Evolutionary conservation across 2,888 invertebrate species (phyloP), one percentile per base, ranked within the genome.

Genomic region (Vannuccia rotundouncinata): DNA sequence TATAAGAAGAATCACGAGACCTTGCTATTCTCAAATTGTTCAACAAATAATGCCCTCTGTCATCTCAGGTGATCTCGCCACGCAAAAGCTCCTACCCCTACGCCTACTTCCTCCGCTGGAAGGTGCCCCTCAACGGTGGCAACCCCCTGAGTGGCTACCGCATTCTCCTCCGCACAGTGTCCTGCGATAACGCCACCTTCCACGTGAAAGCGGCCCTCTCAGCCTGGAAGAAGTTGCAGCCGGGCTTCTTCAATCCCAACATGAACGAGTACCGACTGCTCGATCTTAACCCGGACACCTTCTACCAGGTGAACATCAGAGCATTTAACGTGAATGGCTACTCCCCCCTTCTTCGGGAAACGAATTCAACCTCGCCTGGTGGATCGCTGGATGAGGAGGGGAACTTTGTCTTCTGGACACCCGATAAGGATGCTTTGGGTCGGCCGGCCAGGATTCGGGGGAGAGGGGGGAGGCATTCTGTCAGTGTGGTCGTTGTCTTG

Each of bases 111-210:
- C 27, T 80, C 17, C 80, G 79, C 30, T 80, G 80, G 80, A 29
- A 31, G n/a, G 79, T 80, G n/a, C 80, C 80, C 5, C 17, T 31
- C 1, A 80, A 80, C 59, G 80, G 80, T 17, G 80, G 80, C 1
- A 13, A 30, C 27, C 80, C 80, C 25, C 22, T 80, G 5, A 27
- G 22, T 10, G 80, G 80, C 27, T 80, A 80, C 59, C 78, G 79
- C 30, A 80, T 80, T 28, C 59, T 31, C 31, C 31, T 80, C 5
- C 59, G 31, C 0, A n/a, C 79, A 0, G 80, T 79, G 0, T n/a
- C 30, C n/a, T 29, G 30, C 29, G 22, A 22, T n/a, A 28, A 31
- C 17, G n/a, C 25, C 27, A 79, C 22, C n/a, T 30, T 10, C 29
- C n/a, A 10, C 22, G 31, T 75, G 29, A 28, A 22, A n/a, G 66